Conservation (phyloP, 92 coral and sea anemone genomes). For the Epizoanthus stellaris region DNA sequence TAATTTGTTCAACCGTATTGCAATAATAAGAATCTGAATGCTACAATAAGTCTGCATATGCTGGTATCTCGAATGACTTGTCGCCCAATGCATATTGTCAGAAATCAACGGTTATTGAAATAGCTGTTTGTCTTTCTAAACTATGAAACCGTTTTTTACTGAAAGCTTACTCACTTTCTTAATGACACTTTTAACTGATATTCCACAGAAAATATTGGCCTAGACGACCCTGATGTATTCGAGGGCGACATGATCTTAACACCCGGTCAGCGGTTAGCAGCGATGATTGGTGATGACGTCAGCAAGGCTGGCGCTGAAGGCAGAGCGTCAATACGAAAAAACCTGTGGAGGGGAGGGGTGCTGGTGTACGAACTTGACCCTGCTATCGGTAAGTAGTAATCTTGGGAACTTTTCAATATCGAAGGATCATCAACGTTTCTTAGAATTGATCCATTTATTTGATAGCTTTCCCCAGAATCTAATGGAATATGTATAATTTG, state of each 20-base stretch:
- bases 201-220: slow-evolving; percentile 27
- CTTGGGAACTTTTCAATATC: neutral
- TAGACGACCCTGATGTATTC: slow-evolving; percentile 26
- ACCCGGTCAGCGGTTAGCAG: slow-evolving; percentile 27
- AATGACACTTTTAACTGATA: neutral
- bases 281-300: slow-evolving; percentile 32
- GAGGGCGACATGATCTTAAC: slow-evolving; percentile 39
- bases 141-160: too few species aligned
- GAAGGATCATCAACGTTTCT: neutral
- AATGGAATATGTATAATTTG: too few species aligned
- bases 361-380: slow-evolving; percentile 27
- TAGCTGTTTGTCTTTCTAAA: too few species aligned
- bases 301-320: slow-evolving; percentile 30
- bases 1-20: too few species aligned
- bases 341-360: slow-evolving; percentile 37
- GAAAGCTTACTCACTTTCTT: neutral
- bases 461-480: too few species aligned
- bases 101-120: too few species aligned
- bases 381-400: slow-evolving; percentile 6
- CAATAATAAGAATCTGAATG: too few species aligned
- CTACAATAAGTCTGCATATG: too few species aligned
- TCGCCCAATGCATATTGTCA: too few species aligned
- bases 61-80: too few species aligned
- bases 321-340: slow-evolving; percentile 38
- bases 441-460: too few species aligned